These are phyloP conservation scores for human (Homo sapiens) DNA, from an alignment of 2,113 vertebrate species.

Conservation along the genomic window DNA sequence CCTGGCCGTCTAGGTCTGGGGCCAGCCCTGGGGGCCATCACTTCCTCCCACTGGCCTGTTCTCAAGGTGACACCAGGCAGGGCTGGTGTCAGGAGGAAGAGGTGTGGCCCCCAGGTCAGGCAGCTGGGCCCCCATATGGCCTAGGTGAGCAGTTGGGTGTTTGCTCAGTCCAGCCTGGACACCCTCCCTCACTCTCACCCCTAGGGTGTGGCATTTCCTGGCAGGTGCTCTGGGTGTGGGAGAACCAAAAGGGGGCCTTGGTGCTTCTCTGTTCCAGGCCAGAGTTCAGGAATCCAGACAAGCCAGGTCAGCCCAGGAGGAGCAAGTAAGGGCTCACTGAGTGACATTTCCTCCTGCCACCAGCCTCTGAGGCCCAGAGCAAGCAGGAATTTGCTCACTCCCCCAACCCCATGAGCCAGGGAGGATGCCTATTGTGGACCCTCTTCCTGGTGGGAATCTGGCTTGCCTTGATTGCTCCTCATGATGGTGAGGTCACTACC, in stretches of 20 bases:
- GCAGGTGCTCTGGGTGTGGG: background rate
- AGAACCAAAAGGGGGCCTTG: too few species aligned
- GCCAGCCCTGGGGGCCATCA: background rate
- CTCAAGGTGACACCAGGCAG: background rate
- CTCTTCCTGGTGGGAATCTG: background rate
- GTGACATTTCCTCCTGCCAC: background rate
- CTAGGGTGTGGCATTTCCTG: background rate
- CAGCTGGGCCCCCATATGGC: background rate
- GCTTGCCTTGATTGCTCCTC: background rate
- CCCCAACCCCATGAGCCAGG: background rate
- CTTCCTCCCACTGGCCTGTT: background rate
- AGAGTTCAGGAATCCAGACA: background rate
- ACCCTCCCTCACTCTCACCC: too few species aligned
- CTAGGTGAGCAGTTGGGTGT: background rate
- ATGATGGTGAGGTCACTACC: background rate
- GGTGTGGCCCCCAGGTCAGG: accelerated
- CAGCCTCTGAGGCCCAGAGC: background rate
- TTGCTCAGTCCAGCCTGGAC: background rate
- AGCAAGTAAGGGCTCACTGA: background rate
- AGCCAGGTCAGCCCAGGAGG: background rate
- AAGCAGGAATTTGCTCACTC: background rate
- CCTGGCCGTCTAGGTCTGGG: background rate
- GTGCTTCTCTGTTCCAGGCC: background rate
- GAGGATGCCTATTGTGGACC: background rate
- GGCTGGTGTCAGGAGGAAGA: background rate